phyloP scores from a whole-genome alignment of 2,888 invertebrate species.

The Hydriomena furcata region DNA sequence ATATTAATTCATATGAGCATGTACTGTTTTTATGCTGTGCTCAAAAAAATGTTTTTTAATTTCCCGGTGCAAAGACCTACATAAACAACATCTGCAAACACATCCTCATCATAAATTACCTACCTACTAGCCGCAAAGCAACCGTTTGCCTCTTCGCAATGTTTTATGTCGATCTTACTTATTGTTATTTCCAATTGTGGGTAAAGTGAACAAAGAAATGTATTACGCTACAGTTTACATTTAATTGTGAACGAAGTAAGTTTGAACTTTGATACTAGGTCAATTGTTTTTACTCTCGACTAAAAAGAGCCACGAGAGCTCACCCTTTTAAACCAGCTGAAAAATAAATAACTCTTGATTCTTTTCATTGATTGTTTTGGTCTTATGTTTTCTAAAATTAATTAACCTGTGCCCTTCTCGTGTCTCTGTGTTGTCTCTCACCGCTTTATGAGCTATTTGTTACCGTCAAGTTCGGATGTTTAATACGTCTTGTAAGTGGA shows the following conservation, averaged over 20 bases:
- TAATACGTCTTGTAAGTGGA: slow-evolving; percentile 56
- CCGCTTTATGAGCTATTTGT: slow-evolving; percentile 52
- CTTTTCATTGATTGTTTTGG: too few relatives aligned
- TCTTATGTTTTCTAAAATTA: slow-evolving; percentile 4
- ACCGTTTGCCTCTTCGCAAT: slow-evolving; percentile 47
- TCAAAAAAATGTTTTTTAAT: not conserved
- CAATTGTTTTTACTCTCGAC: slow-evolving; percentile 1
- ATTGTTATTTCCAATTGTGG: slow-evolving; percentile 50
- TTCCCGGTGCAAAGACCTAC: not conserved
- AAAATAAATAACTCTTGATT: not conserved
- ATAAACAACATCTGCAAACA: slow-evolving; percentile 16
- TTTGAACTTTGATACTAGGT: slow-evolving; percentile 6
- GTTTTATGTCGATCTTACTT: slow-evolving; percentile 51
- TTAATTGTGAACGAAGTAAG: slow-evolving; percentile 11
- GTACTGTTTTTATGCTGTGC: too few relatives aligned
- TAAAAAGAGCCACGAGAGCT: not conserved
- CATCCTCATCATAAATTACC: slow-evolving; percentile 54
- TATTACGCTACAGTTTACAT: slow-evolving; percentile 18
- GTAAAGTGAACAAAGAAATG: slow-evolving; percentile 53
- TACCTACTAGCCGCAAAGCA: slow-evolving; percentile 48
- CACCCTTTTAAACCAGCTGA: not conserved
- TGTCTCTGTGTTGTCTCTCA: slow-evolving; percentile 36
- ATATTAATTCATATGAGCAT: too few relatives aligned
- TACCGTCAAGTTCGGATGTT: slow-evolving; percentile 54
- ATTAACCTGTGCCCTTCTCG: slow-evolving; percentile 1